These are phyloP conservation scores for Procavia capensis DNA, from an alignment of 2,113 vertebrate genomes.

Conservation along the genomic window DNA sequence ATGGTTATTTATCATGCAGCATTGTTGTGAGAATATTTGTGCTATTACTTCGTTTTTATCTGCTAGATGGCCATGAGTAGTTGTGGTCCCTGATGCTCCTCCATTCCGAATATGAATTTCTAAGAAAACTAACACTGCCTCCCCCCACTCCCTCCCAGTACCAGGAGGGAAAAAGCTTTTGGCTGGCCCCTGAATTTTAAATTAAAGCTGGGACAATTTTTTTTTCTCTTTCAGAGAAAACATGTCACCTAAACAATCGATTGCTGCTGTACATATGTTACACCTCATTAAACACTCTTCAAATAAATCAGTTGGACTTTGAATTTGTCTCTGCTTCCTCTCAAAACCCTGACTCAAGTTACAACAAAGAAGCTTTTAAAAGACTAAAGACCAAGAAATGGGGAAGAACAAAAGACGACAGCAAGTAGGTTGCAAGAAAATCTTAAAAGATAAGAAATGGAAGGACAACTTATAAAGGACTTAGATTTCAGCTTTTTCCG, in stretches of 20 bases:
- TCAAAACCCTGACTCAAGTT: conserved; percentile 14
- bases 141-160: too few relatives aligned
- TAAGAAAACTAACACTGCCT: conserved; percentile 19
- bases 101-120: background rate
- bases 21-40: too few relatives aligned
- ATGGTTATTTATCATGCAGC: background rate
- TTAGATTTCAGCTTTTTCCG: background rate
- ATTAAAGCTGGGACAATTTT: background rate
- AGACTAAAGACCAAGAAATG: background rate
- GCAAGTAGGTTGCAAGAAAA: conserved; percentile 34
- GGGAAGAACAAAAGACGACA: background rate
- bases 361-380: background rate
- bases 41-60: too few relatives aligned
- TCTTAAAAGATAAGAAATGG: background rate
- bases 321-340: background rate
- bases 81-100: background rate
- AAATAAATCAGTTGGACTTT: background rate
- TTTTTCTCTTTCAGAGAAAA: background rate
- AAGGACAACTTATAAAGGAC: background rate
- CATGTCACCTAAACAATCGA: background rate
- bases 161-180: background rate
- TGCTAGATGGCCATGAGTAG: background rate
- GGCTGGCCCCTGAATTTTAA: conserved; percentile 25
- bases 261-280: background rate
- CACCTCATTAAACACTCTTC: background rate